Percentiles rank a stretch among this genome's conserved stretches.
Conservation (phyloP, 2,797 vertebrate genomes). For the Syndactyla subalaris region DNA sequence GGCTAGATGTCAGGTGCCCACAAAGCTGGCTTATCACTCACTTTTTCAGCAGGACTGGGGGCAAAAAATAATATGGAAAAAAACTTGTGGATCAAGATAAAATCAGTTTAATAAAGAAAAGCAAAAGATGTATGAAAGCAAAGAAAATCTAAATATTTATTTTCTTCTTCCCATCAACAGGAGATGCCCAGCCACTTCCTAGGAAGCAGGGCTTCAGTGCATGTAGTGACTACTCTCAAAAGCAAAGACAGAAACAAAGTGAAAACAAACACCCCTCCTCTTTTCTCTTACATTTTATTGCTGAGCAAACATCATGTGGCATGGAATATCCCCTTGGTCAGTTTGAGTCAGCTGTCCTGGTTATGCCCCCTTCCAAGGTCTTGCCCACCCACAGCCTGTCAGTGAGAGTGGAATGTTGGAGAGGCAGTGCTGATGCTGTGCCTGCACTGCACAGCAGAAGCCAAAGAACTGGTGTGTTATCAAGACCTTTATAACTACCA, state of each 20-base stretch:
- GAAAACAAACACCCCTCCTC: not conserved
- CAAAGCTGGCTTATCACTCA: not conserved
- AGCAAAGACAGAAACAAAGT: not conserved
- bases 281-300: not conserved
- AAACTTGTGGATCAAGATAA: not conserved
- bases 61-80: not conserved
- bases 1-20: not conserved
- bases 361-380: not conserved
- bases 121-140: not conserved
- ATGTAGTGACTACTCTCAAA: accelerated
- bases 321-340: not conserved
- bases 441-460: not conserved
- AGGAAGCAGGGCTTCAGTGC: not conserved
- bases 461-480: not conserved
- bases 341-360: not conserved
- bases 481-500: not conserved
- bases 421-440: not conserved
- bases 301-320: not conserved
- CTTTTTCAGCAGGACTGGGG: not conserved
- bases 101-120: not conserved
- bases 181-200: not conserved
- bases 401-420: not conserved
- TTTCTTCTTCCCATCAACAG: not conserved
- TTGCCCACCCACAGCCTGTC: not conserved
- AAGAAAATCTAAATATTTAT: not conserved